Evolutionary conservation across 2,888 invertebrate genomes (phyloP), one percentile per base, ranked within the genome.

Genomic region (Drosophila pseudotalamancana): DNA sequence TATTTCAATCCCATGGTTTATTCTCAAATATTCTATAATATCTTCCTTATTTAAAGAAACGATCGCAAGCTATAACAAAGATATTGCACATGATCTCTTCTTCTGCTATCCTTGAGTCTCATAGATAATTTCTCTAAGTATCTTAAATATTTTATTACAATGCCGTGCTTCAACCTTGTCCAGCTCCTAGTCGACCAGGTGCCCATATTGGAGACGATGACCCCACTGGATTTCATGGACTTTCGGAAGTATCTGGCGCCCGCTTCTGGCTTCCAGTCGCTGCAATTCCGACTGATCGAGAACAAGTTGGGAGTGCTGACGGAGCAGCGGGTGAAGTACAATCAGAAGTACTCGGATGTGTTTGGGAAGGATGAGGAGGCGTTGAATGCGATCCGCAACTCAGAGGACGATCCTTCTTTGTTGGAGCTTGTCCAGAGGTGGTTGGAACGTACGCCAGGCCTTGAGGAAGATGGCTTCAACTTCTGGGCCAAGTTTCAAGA

Each of bases 121-220:
- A n/a, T n/a, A n/a, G n/a, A n/a, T n/a, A n/a, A n/a, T n/a, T n/a
- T n/a, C n/a, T n/a, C n/a, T n/a, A n/a, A n/a, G n/a, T n/a, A n/a
- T n/a, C n/a, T n/a, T n/a, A n/a, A n/a, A n/a, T n/a, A n/a, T 39
- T 4, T 4, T 2, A 21, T 21, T 21, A 3, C 3, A 39, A 14
- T 23, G 21, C 14, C 14, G 23, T 6, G 6, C 25, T 9, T 18
- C 6, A 27, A 14, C 1, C 4, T 32, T 49, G 48, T 0, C 0
- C 92, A 99, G 98, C 93, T 99, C 0, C 93, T 99, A 45, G 98
- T 97, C 32, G 99, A 99, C 89, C 99, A 99, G 93, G 98, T 99
- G 35, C 96, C 96, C 92, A 98, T 99, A 77, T 92, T 99, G 77
- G 99, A 99, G 92, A 99, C 99, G 0, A 99, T 99, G 99, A 98